Conservation (phyloP, 1,140 invertebrate genomes). For the Tetranychus cinnabarinus region DNA sequence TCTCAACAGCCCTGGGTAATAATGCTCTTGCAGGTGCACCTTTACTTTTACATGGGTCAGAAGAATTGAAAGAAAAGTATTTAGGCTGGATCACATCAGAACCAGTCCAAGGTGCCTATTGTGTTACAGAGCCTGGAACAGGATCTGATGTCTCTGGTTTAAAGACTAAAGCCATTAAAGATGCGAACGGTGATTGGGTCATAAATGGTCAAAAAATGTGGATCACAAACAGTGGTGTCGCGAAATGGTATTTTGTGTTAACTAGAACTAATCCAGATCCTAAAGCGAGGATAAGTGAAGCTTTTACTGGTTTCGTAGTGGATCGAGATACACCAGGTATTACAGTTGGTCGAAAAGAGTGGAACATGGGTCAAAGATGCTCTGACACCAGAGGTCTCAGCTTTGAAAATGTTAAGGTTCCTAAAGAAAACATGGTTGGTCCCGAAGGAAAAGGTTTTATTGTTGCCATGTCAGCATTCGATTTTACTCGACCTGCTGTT, state of each 20-base stretch:
- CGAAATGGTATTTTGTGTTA: slow-evolving; percentile 86
- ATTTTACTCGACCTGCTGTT: slow-evolving; percentile 72
- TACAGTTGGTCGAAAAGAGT: slow-evolving; percentile 64
- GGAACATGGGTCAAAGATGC: slow-evolving; percentile 87
- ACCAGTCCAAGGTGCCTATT: slow-evolving; percentile 64
- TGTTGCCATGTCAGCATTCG: slow-evolving; percentile 88
- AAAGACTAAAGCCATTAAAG: slow-evolving; percentile 73
- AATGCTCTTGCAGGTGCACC: slow-evolving; percentile 44
- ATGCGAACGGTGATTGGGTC: slow-evolving; percentile 75
- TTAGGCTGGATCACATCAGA: slow-evolving; percentile 59
- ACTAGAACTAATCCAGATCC: slow-evolving; percentile 77
- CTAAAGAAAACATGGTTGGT: slow-evolving; percentile 75
- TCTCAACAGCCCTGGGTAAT: slow-evolving; percentile 27
- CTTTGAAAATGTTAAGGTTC: slow-evolving; percentile 88
- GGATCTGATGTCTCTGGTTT: slow-evolving; percentile 71
- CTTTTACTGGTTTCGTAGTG: slow-evolving; percentile 88
- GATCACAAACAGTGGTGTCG: slow-evolving; percentile 90
- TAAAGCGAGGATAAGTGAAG: slow-evolving; percentile 64
- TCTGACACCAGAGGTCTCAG: slow-evolving; percentile 88
- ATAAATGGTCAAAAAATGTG: slow-evolving; percentile 94
- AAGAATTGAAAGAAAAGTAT: slow-evolving; percentile 78
- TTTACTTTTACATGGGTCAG: slow-evolving; percentile 53
- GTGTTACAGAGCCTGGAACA: slow-evolving; percentile 75
- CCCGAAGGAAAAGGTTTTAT: slow-evolving; percentile 56
- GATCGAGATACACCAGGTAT: slow-evolving; percentile 58